These are phyloP conservation scores for Orthochromis indermauri DNA, from an alignment of 2,113 vertebrate genomes.

Conservation along the genomic window DNA sequence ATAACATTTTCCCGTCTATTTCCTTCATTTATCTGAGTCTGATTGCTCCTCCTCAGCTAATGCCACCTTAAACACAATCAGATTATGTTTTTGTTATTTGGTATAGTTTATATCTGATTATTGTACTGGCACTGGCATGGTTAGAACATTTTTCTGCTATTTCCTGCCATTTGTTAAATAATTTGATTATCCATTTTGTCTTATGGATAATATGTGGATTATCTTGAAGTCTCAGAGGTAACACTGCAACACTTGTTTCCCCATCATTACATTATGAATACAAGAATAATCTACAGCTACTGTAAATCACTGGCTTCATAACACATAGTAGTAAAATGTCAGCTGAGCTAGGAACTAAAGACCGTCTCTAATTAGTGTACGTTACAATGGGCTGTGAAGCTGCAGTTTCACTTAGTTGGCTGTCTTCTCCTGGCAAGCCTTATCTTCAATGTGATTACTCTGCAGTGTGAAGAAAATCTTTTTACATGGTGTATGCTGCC, in stretches of 20 bases:
- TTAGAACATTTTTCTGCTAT: background rate
- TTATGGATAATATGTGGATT: background rate
- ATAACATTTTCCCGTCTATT: fast-evolving
- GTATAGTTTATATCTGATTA: background rate
- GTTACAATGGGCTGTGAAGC: background rate
- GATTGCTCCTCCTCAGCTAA: background rate
- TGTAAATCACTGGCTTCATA: background rate
- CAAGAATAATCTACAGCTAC: fast-evolving
- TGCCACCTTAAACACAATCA: fast-evolving
- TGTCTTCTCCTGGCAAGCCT: background rate
- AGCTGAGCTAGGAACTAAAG: background rate
- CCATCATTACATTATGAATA: background rate
- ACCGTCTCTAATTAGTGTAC: background rate
- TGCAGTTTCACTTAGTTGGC: background rate
- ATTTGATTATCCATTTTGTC: background rate
- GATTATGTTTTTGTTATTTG: background rate
- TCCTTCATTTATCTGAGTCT: background rate
- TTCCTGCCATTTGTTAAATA: background rate
- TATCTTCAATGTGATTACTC: background rate
- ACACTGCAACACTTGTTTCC: background rate
- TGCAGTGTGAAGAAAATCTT: background rate
- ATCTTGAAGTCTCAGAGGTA: background rate
- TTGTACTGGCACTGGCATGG: background rate
- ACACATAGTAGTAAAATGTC: background rate
- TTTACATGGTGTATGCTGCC: background rate